Base-by-base conservation (phyloP, 1,140 invertebrate genomes). In the Calliopsis andreniformis region DNA sequence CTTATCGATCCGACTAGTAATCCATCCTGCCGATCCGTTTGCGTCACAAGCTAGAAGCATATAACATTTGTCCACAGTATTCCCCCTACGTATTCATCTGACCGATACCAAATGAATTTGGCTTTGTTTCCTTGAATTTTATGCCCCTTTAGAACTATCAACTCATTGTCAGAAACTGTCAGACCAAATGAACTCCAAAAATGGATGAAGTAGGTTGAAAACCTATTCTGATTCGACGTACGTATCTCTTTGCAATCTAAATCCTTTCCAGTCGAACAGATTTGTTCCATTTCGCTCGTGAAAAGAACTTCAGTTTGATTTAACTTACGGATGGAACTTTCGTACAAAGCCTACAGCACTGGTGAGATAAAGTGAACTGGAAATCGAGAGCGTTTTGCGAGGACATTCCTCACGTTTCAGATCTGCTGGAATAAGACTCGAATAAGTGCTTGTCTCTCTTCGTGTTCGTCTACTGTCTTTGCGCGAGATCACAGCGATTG, bases 241-340 rank as follows among this genome's bases (percentile, higher is more conserved):
- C 45, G 69, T 63, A 63, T 72, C 69, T 51, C 58, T 49, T 51
- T 51, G 69, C 58, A 35, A 72, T 72, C 69, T 51, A 72, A 51
- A 72, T 42, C 69, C 58, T 72, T 72, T 72, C 45, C 69, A 20
- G 47, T 35, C 16, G 45, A 72, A 51, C 69, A 49, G 58, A 72
- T 63, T 49, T 72, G 69, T 72, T 63, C 69, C 69, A 63, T 72
- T 72, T 72, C 49, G 63, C 58, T 63, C 45, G 69, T 18, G 58
- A 51, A 42, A 63, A 63, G 69, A 43, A 72, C 58, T 72, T 72
- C 32, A 5, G 59, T 63, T 63, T 47, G 69, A 72, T 55, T 72
- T 63, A 72, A 72, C 69, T 63, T 30, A 30, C 69, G n/a, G 49
- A 73, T 56, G 35, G 47, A 45, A 23, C 25, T 53, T 39, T n/a